These are phyloP conservation scores for Laticauda colubrina DNA, from an alignment of 2,113 vertebrate genomes.

Conservation along the genomic window DNA sequence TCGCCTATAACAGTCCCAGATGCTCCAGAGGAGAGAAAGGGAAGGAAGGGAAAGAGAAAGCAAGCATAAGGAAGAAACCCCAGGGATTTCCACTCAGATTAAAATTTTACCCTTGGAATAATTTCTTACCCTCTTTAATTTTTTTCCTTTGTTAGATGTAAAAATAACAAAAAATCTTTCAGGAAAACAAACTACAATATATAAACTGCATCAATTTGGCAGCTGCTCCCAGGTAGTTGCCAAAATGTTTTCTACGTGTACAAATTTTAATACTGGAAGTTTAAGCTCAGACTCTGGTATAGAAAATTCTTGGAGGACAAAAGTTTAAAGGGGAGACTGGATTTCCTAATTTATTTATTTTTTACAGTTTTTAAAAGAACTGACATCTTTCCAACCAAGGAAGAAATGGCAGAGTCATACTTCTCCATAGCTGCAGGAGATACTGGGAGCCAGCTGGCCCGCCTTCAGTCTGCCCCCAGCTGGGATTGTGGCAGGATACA, in stretches of 20 bases:
- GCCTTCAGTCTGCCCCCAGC: neutral
- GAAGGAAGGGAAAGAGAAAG: constrained; percentile 64
- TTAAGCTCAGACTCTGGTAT: constrained; percentile 77
- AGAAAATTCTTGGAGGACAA: constrained; percentile 82
- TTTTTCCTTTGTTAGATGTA: constrained; percentile 78
- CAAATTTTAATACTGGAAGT: constrained; percentile 84
- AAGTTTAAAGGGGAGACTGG: constrained; percentile 68
- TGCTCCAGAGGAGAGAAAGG: constrained; percentile 45
- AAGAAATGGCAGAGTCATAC: constrained; percentile 70
- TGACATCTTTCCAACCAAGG: constrained; percentile 76
- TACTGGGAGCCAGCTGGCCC: constrained; percentile 54
- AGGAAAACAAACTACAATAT: constrained; percentile 83
- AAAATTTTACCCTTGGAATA: constrained; percentile 73
- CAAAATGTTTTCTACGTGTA: constrained; percentile 79
- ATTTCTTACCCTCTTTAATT: constrained; percentile 77
- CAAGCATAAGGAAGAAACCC: constrained; percentile 76
- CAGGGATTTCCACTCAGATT: constrained; percentile 72
- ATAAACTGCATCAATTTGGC: constrained; percentile 82
- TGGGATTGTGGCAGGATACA: neutral
- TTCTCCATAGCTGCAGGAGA: constrained; percentile 64
- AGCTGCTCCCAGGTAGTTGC: constrained; percentile 81
- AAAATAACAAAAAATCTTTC: constrained; percentile 80
- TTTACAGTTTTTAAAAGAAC: constrained; percentile 76
- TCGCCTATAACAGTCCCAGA: too few species aligned
- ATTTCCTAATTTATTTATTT: constrained; percentile 54